Conservation (phyloP, 2,113 vertebrate genomes). For the Myxocyprinus asiaticus region DNA sequence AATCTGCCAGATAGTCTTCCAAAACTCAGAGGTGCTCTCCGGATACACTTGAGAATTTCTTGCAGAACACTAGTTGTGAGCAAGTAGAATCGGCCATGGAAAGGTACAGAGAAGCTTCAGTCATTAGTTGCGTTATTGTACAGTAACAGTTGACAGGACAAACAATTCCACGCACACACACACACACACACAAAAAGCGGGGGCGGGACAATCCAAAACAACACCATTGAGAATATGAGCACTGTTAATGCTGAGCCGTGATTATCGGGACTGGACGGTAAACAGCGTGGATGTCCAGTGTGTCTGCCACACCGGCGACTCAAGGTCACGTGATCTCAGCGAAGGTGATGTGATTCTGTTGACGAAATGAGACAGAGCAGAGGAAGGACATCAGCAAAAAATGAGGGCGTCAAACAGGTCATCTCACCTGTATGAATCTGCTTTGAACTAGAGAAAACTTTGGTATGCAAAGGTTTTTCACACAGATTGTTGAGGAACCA, state of each 20-base stretch:
- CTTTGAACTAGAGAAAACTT: no score
- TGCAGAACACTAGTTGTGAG: constrained; percentile 2
- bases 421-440: no score
- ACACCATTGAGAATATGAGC: constrained; percentile 55
- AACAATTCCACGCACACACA: constrained; percentile 27
- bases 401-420: neutral
- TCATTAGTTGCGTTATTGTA: neutral
- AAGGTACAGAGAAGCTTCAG: neutral
- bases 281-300: constrained; percentile 95
- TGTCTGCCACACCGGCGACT: constrained; percentile 83
- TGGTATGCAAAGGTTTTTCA: no score
- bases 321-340: constrained; percentile 99
- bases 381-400: neutral
- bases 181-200: neutral
- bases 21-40: neutral
- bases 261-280: constrained; percentile 83
- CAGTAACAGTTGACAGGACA: constrained; percentile 13
- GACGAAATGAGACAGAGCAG: constrained; percentile 40
- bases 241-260: constrained; percentile 69
- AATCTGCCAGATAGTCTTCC: no score
- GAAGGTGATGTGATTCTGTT: constrained; percentile 97
- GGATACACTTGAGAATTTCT: constrained; percentile 35
- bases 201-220: constrained; percentile 53
- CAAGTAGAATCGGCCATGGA: neutral
- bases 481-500: no score